These are phyloP conservation scores for Paguma larvata DNA, from an alignment of 2,797 vertebrate species.

Conservation along the genomic window DNA sequence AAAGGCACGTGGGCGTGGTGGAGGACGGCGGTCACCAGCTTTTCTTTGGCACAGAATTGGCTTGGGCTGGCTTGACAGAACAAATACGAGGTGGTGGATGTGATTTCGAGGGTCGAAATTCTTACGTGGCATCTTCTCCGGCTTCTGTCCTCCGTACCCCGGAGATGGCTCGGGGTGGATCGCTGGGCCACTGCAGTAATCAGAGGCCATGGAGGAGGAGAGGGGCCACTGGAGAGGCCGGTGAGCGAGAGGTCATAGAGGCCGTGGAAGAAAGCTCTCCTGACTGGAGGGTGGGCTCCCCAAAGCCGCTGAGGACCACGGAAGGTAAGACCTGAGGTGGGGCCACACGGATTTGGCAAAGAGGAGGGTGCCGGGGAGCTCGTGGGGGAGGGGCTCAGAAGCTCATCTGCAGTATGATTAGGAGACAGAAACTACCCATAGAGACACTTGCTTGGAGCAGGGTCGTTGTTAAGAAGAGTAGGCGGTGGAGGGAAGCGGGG, in stretches of 20 bases:
- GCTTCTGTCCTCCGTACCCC: not conserved
- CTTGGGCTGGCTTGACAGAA: not conserved
- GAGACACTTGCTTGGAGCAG: not conserved
- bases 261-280: not conserved
- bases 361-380: not conserved
- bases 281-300: not conserved
- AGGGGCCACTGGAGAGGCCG: not conserved
- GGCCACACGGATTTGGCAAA: not conserved
- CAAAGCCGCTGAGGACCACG: not conserved
- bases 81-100: not conserved
- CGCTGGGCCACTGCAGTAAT: too few species aligned
- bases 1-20: accelerated
- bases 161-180: not conserved
- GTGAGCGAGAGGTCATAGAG: not conserved
- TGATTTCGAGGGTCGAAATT: not conserved
- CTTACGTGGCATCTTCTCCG: not conserved
- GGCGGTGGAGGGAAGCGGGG: not conserved
- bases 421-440: not conserved
- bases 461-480: not conserved
- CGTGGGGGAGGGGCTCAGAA: not conserved
- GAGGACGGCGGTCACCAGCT: not conserved
- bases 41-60: not conserved
- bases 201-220: not conserved
- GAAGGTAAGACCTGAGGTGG: not conserved
- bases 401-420: not conserved